Evolutionary conservation across 2,888 invertebrate species (phyloP), one percentile per base, ranked within the genome.

Genomic region (Gastrophysa polygoni): DNA sequence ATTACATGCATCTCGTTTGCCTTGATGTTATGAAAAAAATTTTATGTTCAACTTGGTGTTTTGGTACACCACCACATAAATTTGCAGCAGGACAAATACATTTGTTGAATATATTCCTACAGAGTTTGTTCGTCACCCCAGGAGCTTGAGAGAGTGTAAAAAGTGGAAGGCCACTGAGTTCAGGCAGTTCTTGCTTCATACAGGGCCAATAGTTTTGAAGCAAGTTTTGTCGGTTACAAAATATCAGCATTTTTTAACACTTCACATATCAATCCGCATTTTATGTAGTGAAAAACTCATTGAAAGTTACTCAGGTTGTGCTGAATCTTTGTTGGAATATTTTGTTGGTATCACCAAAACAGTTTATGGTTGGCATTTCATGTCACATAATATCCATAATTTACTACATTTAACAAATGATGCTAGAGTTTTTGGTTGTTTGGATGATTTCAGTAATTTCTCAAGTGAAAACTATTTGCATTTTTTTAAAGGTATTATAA

Each of bases 1-100:
- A 57, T 38, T 57, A 57, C 28, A 56, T 56, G 56, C 56, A 56
- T 48, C 48, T 46, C 7, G 28, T 56, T 46, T 32, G 24, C 47
- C 24, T 48, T 20, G 49, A 32, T 34, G 34, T 57, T 29, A 20
- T 43, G 50, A 59, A 59, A 34, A 52, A 46, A 17, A 10, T 54
- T n/a, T 7, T 47, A 21, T 47, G 38, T 48, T 34, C 17, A 17
- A 20, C n/a, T 21, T 47, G 47, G 47, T 47, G 47, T 21, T 47
- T 21, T 47, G 20, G 47, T 21, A 8, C 47, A 47, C 21, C 47
- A 20, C 47, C 20, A n/a, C 47, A 47, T 47, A 47, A 18, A 47
- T 47, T 47, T 47, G 17, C 47, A 47, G 21, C 20, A 21, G 20
- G 6, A 21, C 20, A 47, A 21, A 18, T 47, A 47, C 18, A 47